A percentile compares a stretch with the other conserved stretches of the same genome.
phyloP scores from a whole-genome alignment of 30 jellyfish, hydroid and myxozoan genomes.

The Hydractinia symbiolongicarpus region DNA sequence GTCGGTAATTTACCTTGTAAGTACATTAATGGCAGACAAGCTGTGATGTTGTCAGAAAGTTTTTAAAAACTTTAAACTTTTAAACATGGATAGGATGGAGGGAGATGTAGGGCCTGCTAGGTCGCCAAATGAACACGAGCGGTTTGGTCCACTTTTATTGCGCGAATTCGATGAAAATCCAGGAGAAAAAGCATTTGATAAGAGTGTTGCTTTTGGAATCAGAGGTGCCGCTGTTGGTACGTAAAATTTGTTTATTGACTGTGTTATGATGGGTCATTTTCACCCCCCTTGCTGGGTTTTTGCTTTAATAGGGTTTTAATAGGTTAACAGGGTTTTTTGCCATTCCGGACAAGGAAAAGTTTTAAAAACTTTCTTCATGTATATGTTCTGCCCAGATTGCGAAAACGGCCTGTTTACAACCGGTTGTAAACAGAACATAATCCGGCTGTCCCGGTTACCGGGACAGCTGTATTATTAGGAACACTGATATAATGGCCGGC shows the following conservation, averaged over 20 bases:
- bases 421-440: no score
- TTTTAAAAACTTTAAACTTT: not conserved
- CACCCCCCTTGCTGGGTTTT: not conserved
- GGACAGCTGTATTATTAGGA: no score
- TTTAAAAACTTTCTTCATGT: no score
- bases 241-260: not conserved
- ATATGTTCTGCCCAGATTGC: no score
- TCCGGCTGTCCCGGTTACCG: no score
- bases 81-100: not conserved
- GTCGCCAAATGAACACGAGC: constrained; percentile 3
- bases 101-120: not conserved
- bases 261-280: not conserved
- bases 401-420: no score
- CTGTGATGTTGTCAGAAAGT: not conserved
- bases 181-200: constrained; percentile 25
- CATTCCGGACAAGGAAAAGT: no score
- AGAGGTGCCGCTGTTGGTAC: constrained; percentile 9
- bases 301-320: not conserved
- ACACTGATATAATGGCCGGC: no score
- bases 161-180: constrained; percentile 28
- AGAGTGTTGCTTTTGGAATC: constrained; percentile 19
- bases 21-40: no score
- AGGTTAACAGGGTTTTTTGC: no score
- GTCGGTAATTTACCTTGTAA: no score
- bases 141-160: constrained; percentile 15